phyloP scores from a whole-genome alignment of 1,140 invertebrate species.

The Sinella curviseta region DNA sequence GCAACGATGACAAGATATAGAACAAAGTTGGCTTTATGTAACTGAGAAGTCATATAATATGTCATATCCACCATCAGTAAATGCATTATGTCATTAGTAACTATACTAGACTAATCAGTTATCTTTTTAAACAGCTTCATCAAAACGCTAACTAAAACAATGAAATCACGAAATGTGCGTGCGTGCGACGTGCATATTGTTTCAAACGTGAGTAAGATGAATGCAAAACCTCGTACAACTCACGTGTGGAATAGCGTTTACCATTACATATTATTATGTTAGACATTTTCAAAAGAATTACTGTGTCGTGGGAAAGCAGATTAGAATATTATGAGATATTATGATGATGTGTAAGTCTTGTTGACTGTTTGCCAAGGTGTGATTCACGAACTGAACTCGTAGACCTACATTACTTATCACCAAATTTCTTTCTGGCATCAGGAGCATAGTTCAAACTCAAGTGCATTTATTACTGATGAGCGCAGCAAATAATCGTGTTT shows the following conservation, averaged over 20 bases:
- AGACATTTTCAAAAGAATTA: background rate
- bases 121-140: background rate
- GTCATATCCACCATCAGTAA: too few species aligned
- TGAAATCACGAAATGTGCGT: background rate
- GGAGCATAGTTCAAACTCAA: slow-evolving; percentile 8
- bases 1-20: background rate
- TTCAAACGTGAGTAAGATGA: too few species aligned
- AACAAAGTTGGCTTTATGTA: background rate
- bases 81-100: too few species aligned
- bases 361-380: background rate
- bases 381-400: background rate
- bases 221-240: too few species aligned
- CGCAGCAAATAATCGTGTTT: too few species aligned
- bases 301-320: background rate
- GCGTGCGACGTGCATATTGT: too few species aligned
- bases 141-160: background rate
- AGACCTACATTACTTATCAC: background rate
- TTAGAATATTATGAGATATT: background rate
- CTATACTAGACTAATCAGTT: too few species aligned
- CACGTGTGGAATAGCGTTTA: too few species aligned
- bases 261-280: too few species aligned
- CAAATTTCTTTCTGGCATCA: background rate
- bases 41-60: background rate
- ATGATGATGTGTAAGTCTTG: too few species aligned
- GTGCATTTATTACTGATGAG: background rate